Percentiles rank a stretch among this genome's conserved stretches.
These are phyloP conservation scores for Philhelius pedissequus DNA, from an alignment of 2,888 invertebrate genomes.

Conservation along the genomic window DNA sequence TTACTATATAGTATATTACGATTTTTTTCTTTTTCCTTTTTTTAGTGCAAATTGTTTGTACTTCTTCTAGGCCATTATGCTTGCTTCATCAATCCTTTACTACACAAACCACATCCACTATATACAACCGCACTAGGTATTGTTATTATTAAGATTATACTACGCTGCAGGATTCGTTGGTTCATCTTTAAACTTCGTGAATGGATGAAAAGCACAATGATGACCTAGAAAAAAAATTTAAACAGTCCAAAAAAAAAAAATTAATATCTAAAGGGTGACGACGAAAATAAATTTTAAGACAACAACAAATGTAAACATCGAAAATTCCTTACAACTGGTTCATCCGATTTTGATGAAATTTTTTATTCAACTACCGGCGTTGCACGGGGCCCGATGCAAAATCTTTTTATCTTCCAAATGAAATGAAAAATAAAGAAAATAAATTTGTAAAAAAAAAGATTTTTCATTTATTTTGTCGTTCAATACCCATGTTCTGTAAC, in stretches of 20 bases:
- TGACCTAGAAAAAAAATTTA: slow-evolving; percentile 24
- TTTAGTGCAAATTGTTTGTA: slow-evolving; percentile 61
- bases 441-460: no score
- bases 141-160: slow-evolving; percentile 58
- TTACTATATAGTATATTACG: neutral
- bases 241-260: slow-evolving; percentile 2
- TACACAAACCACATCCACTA: slow-evolving; percentile 32
- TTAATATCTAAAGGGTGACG: neutral
- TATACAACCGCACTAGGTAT: slow-evolving; percentile 24
- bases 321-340: neutral
- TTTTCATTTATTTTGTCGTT: no score
- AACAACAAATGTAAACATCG: neutral
- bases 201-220: slow-evolving; percentile 19
- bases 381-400: no score
- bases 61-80: slow-evolving; percentile 46
- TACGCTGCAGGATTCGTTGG: slow-evolving; percentile 5
- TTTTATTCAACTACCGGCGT: no score
- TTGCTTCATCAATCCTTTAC: slow-evolving; percentile 65
- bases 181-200: slow-evolving; percentile 36
- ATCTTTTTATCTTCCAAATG: no score
- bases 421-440: no score
- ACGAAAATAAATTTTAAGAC: neutral
- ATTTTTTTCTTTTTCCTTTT: slow-evolving; percentile 1
- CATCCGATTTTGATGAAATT: neutral
- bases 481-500: no score